Evolutionary conservation across 2,113 vertebrate genomes (phyloP).

Genomic region (Muntiacus muntjak): DNA sequence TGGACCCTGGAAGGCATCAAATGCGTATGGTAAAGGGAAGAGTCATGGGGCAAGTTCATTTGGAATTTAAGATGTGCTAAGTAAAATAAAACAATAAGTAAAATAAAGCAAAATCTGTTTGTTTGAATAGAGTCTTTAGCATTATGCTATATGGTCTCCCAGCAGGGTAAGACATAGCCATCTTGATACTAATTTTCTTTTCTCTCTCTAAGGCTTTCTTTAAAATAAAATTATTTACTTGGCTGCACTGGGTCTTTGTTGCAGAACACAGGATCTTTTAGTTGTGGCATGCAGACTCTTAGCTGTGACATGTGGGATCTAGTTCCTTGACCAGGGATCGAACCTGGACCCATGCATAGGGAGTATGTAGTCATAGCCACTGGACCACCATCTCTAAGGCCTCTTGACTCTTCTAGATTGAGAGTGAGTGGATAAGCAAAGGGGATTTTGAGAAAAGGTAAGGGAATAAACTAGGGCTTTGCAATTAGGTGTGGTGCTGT

Average conservation of each 20-base stretch:
- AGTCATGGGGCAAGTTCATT: background rate
- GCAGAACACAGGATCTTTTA: background rate
- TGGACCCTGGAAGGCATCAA: background rate
- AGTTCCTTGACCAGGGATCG: background rate
- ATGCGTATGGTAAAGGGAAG: background rate
- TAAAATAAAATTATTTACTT: background rate
- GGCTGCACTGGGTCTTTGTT: background rate
- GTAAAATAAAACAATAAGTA: background rate
- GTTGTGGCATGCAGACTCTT: background rate
- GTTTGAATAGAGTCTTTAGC: background rate
- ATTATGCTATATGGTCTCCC: background rate
- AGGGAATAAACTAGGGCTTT: background rate
- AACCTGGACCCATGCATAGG: background rate
- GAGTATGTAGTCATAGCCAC: background rate
- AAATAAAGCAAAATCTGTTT: background rate
- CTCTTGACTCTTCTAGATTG: background rate
- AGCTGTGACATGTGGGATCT: background rate
- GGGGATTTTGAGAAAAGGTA: background rate
- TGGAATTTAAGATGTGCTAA: constrained; percentile 4
- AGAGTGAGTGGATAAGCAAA: background rate
- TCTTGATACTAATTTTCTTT: background rate
- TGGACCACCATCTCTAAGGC: background rate
- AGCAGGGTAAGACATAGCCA: background rate
- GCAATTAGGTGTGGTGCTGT: background rate
- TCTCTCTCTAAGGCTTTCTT: background rate